Percentiles rank a stretch among this genome's conserved stretches.
phyloP scores from a whole-genome alignment of 1,140 invertebrate genomes.

The Notospermus geniculatus region DNA sequence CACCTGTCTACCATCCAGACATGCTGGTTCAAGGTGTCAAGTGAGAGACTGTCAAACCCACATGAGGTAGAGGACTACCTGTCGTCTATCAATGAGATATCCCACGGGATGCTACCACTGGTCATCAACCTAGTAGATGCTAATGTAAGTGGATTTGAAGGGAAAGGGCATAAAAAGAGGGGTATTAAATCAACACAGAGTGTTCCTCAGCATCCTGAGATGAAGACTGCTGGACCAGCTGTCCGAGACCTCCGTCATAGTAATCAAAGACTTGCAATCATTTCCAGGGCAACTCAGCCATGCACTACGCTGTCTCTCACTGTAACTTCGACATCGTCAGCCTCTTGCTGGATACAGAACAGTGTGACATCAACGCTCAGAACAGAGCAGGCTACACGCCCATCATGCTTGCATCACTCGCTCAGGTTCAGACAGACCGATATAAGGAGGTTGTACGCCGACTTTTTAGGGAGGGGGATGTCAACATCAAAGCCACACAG shows the following conservation, averaged over 20 bases:
- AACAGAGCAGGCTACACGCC: slow-evolving; percentile 91
- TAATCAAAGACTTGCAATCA: too few relatives aligned
- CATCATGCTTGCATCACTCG: slow-evolving; percentile 86
- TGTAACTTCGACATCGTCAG: slow-evolving; percentile 92
- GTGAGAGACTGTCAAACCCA: slow-evolving; percentile 70
- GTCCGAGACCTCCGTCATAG: too few relatives aligned
- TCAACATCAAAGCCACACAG: slow-evolving; percentile 81
- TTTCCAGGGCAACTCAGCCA: slow-evolving; percentile 85
- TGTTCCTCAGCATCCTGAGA: too few relatives aligned
- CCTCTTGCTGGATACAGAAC: slow-evolving; percentile 85
- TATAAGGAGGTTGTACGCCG: slow-evolving; percentile 76
- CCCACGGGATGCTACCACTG: slow-evolving; percentile 70
- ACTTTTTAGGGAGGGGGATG: slow-evolving; percentile 81
- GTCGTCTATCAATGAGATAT: slow-evolving; percentile 78
- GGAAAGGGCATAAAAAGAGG: too few relatives aligned
- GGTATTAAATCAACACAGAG: too few relatives aligned
- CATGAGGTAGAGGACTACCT: slow-evolving; percentile 81
- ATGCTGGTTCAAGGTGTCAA: slow-evolving; percentile 84
- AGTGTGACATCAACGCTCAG: slow-evolving; percentile 81
- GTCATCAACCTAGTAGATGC: slow-evolving; percentile 82
- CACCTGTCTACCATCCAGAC: slow-evolving; percentile 68
- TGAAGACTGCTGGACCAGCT: too few relatives aligned
- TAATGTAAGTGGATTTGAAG: slow-evolving; percentile 67
- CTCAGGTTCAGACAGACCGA: slow-evolving; percentile 72
- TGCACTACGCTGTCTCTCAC: slow-evolving; percentile 93